Percentiles rank a stretch among this genome's conserved stretches.
Conservation (phyloP, 2,113 vertebrate genomes). For the Sterna hirundo region DNA sequence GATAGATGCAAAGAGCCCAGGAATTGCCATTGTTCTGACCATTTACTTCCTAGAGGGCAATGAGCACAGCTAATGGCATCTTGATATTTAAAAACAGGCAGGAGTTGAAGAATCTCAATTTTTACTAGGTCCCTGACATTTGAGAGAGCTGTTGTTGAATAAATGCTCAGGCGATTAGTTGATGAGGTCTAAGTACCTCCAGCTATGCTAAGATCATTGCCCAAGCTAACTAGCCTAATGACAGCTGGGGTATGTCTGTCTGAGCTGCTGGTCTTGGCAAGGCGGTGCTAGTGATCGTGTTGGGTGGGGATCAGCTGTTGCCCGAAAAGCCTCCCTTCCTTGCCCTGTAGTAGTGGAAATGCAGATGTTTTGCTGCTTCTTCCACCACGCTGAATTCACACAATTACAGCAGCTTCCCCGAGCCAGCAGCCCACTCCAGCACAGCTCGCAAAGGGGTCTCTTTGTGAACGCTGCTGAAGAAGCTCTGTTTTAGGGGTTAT, state of each 20-base stretch:
- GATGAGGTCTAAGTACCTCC: not conserved
- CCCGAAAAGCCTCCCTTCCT: not conserved
- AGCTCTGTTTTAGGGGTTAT: not conserved
- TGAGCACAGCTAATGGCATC: conserved; percentile 18
- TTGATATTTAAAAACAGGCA: conserved; percentile 43
- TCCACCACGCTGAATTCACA: not conserved
- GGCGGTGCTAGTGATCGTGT: not conserved
- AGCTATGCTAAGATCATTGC: not conserved
- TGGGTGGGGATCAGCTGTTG: not conserved
- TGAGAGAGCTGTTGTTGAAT: not conserved
- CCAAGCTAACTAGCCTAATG: not conserved
- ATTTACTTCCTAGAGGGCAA: not conserved
- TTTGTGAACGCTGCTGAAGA: not conserved
- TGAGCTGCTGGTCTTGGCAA: not conserved
- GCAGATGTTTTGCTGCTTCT: not conserved
- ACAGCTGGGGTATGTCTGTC: not conserved
- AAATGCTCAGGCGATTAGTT: not conserved
- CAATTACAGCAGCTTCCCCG: not conserved
- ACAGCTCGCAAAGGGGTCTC: not conserved
- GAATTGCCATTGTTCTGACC: not conserved
- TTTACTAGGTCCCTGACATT: conserved; percentile 25
- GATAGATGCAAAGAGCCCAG: not conserved
- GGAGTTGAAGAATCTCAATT: not conserved
- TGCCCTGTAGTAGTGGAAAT: not conserved
- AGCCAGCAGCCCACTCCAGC: not conserved